Conservation (phyloP, 1,140 invertebrate species). For the Caenorhabditis remanei region DNA sequence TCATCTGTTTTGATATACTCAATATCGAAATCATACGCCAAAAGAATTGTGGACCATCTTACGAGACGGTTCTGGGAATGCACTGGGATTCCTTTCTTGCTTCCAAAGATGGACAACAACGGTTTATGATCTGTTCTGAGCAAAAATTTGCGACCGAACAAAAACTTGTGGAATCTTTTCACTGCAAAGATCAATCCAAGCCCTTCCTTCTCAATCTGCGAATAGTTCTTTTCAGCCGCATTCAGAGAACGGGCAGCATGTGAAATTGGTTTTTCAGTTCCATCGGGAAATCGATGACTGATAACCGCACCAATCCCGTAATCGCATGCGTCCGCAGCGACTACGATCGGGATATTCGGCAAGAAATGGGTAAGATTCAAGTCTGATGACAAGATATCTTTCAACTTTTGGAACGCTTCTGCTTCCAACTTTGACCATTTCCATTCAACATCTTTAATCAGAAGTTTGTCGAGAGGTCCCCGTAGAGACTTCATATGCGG, state of each 20-base stretch:
- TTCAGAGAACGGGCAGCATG: conserved; percentile 79
- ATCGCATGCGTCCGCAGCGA: conserved; percentile 72
- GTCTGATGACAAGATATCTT: conserved; percentile 61
- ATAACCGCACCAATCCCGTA: conserved; percentile 71
- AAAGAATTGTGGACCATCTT: conserved; percentile 65
- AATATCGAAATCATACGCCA: conserved; percentile 71
- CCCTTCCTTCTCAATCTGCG: conserved; percentile 81
- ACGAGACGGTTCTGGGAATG: conserved; percentile 68
- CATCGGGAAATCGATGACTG: conserved; percentile 68
- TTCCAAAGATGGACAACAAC: conserved; percentile 79
- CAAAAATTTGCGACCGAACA: conserved; percentile 79
- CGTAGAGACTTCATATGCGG: conserved; percentile 58
- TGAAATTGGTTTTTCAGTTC: conserved; percentile 64
- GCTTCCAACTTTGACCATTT: conserved; percentile 59
- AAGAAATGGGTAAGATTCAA: conserved; percentile 70
- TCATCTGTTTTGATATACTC: conserved; percentile 63
- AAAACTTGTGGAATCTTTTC: conserved; percentile 80
- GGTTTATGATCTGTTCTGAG: conserved; percentile 80
- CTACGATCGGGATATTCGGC: conserved; percentile 65
- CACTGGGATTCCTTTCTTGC: conserved; percentile 76
- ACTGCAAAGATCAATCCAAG: conserved; percentile 80
- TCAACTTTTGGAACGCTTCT: conserved; percentile 63
- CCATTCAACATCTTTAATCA: conserved; percentile 69
- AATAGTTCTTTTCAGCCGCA: conserved; percentile 79
- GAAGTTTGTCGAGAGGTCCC: conserved; percentile 68